These are phyloP conservation scores for Diarsia rubi DNA, from an alignment of 2,888 invertebrate genomes.

Conservation along the genomic window DNA sequence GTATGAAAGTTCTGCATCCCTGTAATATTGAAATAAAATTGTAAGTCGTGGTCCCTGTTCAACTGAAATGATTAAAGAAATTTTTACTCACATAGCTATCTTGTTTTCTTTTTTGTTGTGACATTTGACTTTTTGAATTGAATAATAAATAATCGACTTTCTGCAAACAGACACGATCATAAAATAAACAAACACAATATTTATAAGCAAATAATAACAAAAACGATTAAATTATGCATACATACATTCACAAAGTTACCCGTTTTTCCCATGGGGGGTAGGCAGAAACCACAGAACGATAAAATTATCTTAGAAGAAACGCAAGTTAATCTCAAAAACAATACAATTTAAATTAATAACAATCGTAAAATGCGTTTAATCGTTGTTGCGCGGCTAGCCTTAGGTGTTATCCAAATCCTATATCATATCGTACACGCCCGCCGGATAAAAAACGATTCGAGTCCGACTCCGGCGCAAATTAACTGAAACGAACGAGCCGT, in stretches of 20 bases:
- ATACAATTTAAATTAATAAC: slow-evolving; percentile 60
- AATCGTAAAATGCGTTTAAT: slow-evolving; percentile 63
- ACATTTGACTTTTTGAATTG: not conserved
- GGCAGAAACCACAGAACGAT: slow-evolving; percentile 1
- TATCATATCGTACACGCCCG: slow-evolving; percentile 57
- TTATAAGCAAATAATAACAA: slow-evolving; percentile 30
- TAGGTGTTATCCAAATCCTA: slow-evolving; percentile 63
- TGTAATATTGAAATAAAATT: not conserved
- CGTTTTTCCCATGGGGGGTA: no score
- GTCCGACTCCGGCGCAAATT: slow-evolving; percentile 53
- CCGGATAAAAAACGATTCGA: slow-evolving; percentile 59
- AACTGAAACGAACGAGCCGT: slow-evolving; percentile 54
- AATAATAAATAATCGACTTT: slow-evolving; percentile 7
- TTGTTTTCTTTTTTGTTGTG: no score
- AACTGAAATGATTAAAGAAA: not conserved
- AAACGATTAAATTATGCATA: slow-evolving; percentile 31
- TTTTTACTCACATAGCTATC: no score
- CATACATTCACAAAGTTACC: no score
- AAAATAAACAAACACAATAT: slow-evolving; percentile 24
- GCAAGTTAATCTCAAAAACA: slow-evolving; percentile 45
- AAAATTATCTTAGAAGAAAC: slow-evolving; percentile 36
- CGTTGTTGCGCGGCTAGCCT: slow-evolving; percentile 56
- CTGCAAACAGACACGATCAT: not conserved
- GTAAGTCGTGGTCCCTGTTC: not conserved
- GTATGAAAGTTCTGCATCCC: not conserved